These are phyloP conservation scores for Poecilus cupreus DNA, from an alignment of 2,888 invertebrate species.

Conservation along the genomic window DNA sequence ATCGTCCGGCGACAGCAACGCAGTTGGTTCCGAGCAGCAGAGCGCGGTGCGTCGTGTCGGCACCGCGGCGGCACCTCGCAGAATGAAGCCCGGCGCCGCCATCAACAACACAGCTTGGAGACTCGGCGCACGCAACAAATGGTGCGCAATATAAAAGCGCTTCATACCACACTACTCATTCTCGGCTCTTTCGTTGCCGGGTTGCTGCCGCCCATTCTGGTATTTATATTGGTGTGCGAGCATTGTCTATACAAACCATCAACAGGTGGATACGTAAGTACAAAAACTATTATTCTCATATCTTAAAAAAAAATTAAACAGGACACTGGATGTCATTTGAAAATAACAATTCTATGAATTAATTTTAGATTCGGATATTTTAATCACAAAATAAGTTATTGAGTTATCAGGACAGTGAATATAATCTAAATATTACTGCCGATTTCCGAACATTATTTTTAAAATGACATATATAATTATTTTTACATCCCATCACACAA, in stretches of 20 bases:
- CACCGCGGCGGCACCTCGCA: conserved; percentile 36
- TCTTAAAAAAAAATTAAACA: too few relatives aligned
- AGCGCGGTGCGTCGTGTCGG: conserved; percentile 18
- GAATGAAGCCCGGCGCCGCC: background rate
- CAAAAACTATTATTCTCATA: background rate
- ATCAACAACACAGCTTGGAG: background rate
- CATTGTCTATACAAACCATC: background rate
- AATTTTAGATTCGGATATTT: too few relatives aligned
- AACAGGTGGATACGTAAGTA: conserved; percentile 13
- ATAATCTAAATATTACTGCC: too few relatives aligned
- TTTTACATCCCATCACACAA: too few relatives aligned
- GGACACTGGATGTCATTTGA: too few relatives aligned
- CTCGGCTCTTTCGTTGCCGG: conserved; percentile 77
- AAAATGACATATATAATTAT: too few relatives aligned
- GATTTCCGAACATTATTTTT: too few relatives aligned
- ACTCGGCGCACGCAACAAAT: conserved; percentile 64
- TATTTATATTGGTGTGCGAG: conserved; percentile 76
- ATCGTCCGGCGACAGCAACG: conserved; percentile 76
- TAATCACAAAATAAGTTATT: too few relatives aligned
- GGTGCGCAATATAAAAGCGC: conserved; percentile 75
- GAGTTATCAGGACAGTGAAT: too few relatives aligned
- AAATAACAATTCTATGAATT: too few relatives aligned
- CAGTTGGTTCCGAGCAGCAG: conserved; percentile 68
- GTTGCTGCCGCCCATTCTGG: conserved; percentile 78
- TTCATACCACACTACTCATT: conserved; percentile 79